Percentiles rank a stretch among this genome's conserved stretches.
These are phyloP conservation scores for Ibycter americanus DNA, from an alignment of 2,797 vertebrate genomes.

Conservation along the genomic window DNA sequence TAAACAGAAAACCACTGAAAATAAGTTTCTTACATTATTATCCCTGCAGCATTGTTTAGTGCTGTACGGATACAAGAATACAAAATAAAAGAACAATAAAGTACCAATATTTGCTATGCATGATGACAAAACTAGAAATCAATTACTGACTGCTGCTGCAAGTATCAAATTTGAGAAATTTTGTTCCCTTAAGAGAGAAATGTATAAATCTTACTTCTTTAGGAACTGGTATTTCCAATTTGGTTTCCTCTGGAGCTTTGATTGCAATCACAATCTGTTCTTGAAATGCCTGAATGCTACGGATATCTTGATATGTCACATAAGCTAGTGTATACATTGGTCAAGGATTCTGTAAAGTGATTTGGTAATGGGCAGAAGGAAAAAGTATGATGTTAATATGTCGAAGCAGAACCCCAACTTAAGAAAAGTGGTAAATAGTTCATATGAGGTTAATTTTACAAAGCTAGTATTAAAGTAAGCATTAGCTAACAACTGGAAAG, in stretches of 20 bases:
- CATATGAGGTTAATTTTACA: neutral
- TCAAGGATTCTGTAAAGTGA: slow-evolving; percentile 47
- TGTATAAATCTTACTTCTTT: slow-evolving; percentile 78
- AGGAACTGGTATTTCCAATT: slow-evolving; percentile 88
- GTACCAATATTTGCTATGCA: neutral
- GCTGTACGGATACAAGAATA: too few relatives aligned
- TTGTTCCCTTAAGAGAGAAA: neutral
- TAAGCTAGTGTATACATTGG: slow-evolving; percentile 83
- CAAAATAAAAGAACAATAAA: neutral
- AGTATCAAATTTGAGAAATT: neutral
- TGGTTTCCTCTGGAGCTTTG: slow-evolving; percentile 91
- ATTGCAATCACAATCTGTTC: slow-evolving; percentile 89
- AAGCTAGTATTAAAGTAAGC: neutral
- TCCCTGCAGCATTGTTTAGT: neutral
- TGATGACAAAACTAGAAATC: neutral
- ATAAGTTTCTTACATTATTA: neutral
- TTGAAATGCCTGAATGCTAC: slow-evolving; percentile 82
- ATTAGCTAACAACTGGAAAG: neutral
- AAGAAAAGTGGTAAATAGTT: neutral
- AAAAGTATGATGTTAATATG: neutral
- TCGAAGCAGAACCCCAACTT: neutral
- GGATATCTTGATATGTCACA: slow-evolving; percentile 88
- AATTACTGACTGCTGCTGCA: neutral
- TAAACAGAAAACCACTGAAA: neutral
- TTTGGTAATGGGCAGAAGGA: neutral